Evolutionary conservation across 2,888 invertebrate species (phyloP).

Genomic region (Hirtodrosophila duncani): DNA sequence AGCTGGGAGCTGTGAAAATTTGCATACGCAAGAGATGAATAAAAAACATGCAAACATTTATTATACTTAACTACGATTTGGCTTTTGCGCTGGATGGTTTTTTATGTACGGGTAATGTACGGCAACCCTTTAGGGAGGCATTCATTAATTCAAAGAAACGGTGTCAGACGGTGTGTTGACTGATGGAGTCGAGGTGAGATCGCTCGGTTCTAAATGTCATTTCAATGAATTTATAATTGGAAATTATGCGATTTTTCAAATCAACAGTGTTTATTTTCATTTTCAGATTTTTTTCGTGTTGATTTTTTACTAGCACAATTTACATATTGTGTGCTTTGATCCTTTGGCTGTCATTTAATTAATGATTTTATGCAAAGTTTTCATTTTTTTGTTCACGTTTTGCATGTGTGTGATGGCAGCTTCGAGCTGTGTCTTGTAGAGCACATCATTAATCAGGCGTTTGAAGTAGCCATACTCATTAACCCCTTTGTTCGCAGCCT

Average conservation of each 20-base stretch:
- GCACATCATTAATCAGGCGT: slow-evolving; percentile 67
- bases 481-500: slow-evolving; percentile 75
- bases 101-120: slow-evolving; percentile 10
- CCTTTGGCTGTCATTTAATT: slow-evolving; percentile 55
- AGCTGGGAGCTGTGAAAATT: slow-evolving; percentile 42
- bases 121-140: slow-evolving; percentile 21
- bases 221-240: slow-evolving; percentile 72
- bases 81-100: no score
- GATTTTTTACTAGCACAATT: slow-evolving; percentile 38
- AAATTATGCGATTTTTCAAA: slow-evolving; percentile 45
- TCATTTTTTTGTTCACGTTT: slow-evolving; percentile 31
- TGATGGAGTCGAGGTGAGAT: slow-evolving; percentile 47
- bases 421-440: slow-evolving; percentile 15
- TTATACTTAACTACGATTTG: slow-evolving; percentile 56
- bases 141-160: slow-evolving; percentile 48
- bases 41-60: slow-evolving; percentile 65
- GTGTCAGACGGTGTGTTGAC: slow-evolving; percentile 41
- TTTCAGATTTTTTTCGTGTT: slow-evolving; percentile 37
- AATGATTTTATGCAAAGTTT: slow-evolving; percentile 73
- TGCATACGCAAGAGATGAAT: slow-evolving; percentile 45
- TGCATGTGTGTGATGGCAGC: slow-evolving; percentile 43
- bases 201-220: slow-evolving; percentile 63
- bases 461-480: slow-evolving; percentile 65
- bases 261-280: slow-evolving; percentile 3
- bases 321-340: slow-evolving; percentile 51